Evolutionary conservation across 2,797 vertebrate genomes (phyloP).

Genomic region (Chaunax sp.): DNA sequence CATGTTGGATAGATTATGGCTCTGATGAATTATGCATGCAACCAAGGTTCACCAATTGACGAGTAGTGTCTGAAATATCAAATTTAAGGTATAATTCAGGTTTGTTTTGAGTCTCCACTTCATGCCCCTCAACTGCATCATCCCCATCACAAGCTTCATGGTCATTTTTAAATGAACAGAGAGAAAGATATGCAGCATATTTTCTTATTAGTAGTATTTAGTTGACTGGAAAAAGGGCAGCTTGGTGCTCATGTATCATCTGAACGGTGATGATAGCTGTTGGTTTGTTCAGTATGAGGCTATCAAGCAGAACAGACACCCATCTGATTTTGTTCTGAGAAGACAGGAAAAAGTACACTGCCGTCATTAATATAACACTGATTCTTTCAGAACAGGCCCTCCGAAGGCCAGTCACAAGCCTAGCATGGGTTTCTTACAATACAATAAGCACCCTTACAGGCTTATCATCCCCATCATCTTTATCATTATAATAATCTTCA

Average conservation of each 20-base stretch:
- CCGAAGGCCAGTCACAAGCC: constrained; percentile 83
- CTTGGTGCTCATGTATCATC: constrained; percentile 31
- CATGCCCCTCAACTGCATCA: background rate
- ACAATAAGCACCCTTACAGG: constrained; percentile 80
- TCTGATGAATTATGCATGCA: constrained; percentile 3
- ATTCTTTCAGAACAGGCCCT: constrained; percentile 75
- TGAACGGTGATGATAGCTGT: constrained; percentile 48
- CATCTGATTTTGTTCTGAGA: constrained; percentile 75
- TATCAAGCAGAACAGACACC: constrained; percentile 74
- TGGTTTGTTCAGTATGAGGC: constrained; percentile 44
- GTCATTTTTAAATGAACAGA: background rate
- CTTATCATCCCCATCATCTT: constrained; percentile 74
- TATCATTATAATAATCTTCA: constrained; percentile 71
- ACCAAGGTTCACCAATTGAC: background rate
- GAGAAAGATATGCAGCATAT: background rate
- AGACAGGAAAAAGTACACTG: constrained; percentile 71
- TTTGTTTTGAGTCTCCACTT: constrained; percentile 3
- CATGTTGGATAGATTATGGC: background rate
- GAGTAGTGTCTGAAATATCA: constrained; percentile 13
- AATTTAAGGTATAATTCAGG: background rate
- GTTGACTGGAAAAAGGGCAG: constrained; percentile 29
- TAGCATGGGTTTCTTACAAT: constrained; percentile 77
- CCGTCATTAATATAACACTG: constrained; percentile 78
- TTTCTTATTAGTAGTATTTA: constrained; percentile 10
- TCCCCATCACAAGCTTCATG: constrained; percentile 7